phyloP scores from a whole-genome alignment of 1,140 invertebrate species.

The Panagrolaimus sp. region DNA sequence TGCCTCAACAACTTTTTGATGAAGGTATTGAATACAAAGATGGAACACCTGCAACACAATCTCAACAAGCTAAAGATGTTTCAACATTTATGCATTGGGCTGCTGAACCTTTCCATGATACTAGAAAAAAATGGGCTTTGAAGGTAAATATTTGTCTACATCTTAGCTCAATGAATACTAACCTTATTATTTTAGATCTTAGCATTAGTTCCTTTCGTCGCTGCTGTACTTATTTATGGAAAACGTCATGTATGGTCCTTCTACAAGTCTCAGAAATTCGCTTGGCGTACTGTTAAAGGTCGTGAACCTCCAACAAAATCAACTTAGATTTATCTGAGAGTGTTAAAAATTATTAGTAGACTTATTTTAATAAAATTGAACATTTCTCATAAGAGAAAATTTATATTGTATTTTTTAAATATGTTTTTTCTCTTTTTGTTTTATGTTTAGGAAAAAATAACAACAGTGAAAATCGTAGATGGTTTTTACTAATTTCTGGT shows the following conservation, averaged over 20 bases:
- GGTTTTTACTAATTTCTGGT: too few species aligned
- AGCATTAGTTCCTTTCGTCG: slow-evolving; percentile 46
- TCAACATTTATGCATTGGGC: slow-evolving; percentile 86
- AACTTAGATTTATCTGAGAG: background rate
- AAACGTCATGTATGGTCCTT: slow-evolving; percentile 51
- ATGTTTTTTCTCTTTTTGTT: too few species aligned
- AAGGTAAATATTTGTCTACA: slow-evolving; percentile 68
- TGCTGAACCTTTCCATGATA: slow-evolving; percentile 82
- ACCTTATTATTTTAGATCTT: slow-evolving; percentile 59
- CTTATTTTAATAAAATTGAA: too few species aligned
- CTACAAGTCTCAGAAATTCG: slow-evolving; percentile 54
- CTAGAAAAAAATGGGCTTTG: slow-evolving; percentile 74
- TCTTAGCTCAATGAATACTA: slow-evolving; percentile 69
- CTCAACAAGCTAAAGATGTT: slow-evolving; percentile 95
- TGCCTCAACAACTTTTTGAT: slow-evolving; percentile 81
- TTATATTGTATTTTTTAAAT: too few species aligned
- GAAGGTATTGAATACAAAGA: slow-evolving; percentile 68
- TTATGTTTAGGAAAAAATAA: too few species aligned
- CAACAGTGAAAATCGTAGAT: too few species aligned
- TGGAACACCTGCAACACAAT: slow-evolving; percentile 79
- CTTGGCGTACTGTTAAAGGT: slow-evolving; percentile 49
- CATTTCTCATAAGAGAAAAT: too few species aligned
- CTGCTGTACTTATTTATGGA: slow-evolving; percentile 51
- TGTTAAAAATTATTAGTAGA: too few species aligned
- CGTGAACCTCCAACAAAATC: slow-evolving; percentile 48